Base-by-base conservation (phyloP, 2,888 invertebrate species). In the Pseudanteris insignis region DNA sequence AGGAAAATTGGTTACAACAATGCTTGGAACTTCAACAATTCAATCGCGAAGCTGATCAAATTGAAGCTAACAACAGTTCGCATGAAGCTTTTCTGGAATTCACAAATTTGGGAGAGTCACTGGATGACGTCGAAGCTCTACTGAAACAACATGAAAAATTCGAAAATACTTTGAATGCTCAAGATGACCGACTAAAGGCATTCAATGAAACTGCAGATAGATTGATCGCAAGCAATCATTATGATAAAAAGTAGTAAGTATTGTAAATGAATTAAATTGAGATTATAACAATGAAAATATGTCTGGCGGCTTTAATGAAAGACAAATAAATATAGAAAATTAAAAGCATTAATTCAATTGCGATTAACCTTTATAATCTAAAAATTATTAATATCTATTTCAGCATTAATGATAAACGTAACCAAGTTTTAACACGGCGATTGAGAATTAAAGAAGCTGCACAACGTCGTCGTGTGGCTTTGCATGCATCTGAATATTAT, bases 11-110 rank as follows among this genome's bases (percentile, higher is more conserved):
- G 84, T 81, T 97, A 53, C 87, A 90, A 68, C 94, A 97, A 77
- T 89, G 93, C 64, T 86, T 94, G 21, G 92, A 96, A 68, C 82
- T 97, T 57, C 95, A 94, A 81, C 86, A 90, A 65, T 96, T 96
- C 82, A 95, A 95, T 81, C 88, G 94, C 26, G 98, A 98, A 80
- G 96, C 96, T 0, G 97, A 98, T 78, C 93, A 96, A 77, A 93
- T 98, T 64, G 97, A 98, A 81, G 95, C 97, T 0, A 90, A 92
- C 7, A 94, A 94, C 37, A 92, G 93, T 46, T 92, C 94, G 9
- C 96, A 98, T 76, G 91, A 95, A 77, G 94, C 95, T 0, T 96
- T 94, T 81, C 83, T 98, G 11, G 96, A 96, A 70, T 92, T 91
- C 80, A 86, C 86, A 6, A 90, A 94, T 67, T 84, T 92, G 32